Base-by-base conservation (phyloP, 2,888 invertebrate genomes). In the Dichetophora obliterata region DNA sequence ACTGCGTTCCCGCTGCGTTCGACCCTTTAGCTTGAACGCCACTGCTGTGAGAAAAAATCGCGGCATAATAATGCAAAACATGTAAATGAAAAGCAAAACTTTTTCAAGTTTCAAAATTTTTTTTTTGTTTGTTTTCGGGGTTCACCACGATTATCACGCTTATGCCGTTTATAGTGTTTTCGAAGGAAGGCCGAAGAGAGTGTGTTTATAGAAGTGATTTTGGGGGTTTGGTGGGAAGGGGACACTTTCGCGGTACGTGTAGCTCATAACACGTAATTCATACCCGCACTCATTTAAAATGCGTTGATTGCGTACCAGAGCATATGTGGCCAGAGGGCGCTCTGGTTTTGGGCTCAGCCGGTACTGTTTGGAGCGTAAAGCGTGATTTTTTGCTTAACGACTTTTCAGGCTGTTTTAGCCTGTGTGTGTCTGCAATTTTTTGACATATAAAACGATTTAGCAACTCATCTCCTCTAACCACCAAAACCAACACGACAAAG, bases 1-100 rank as follows among this genome's bases (percentile, higher is more conserved):
- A 76, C 59, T 22, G 11, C 37, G 76, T 57, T 72, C 73, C 31
- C 27, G 6, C 34, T 76, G 71, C 61, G 72, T 68, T 77, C n/a
- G n/a, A n/a, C 75, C 52, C 34, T 31, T 66, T 54, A 48, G 31
- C 34, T 19, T 16, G 34, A n/a, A n/a, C 71, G 16, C 16, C 63
- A 27, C 31, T 14, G 9, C 11, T 48, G 48, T 22, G 31, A 16
- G 24, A 43, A 43, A 43, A 34, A 9, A n/a, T 37, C 34, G 19
- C 37, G 22, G 48, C 50, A 63, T 61, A 52, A 9, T 43, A 31
- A 52, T 22, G 74, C 66, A 14, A 37, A 34, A 34, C 65, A 75
- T 66, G 74, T 66, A 52, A 66, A 66, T 54, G 52, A 66, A 66
- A 37, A 65, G 50, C 50, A 61, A 27, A 73, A 73, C 16, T 61